Base-by-base conservation (phyloP, 2,113 vertebrate genomes). In the Girardinichthys multiradiatus region DNA sequence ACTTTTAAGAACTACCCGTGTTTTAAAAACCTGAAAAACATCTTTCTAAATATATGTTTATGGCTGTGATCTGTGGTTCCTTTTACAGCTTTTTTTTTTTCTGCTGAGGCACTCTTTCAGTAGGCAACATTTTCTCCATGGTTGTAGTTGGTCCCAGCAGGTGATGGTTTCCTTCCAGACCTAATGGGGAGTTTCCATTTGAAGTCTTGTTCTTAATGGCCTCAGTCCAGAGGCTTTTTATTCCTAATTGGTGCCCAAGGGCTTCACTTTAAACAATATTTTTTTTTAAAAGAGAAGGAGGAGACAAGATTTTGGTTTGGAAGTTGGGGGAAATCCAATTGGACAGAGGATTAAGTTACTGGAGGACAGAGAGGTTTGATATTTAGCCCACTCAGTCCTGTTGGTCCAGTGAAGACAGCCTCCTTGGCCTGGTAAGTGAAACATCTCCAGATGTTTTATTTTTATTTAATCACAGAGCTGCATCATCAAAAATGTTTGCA, bases 181-280 rank as follows among this genome's bases (percentile, higher is more conserved):
- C 89, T 90, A 87, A 92, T 87, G 72, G 82, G 85, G 77, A 76
- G 57, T 88, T 90, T 92, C 86, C 87, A 86, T 91, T 90, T 91
- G 89, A 90, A 91, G 89, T 89, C 74, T 80, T 79, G 48, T 31
- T 71, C 69, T 92, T 94, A 91, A 93, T 79, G 78, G 80, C 80
- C 73, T 62, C 68, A 68, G 64, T 77, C 74, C 70, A 31, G 77
- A 72, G 70, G 68, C 78, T 83, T 82, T 90, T 86, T 73, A 74
- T 83, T 71, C 75, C 26, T 91, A 88, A 94, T 91, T 84, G 88
- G 88, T 79, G 73, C 87, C 86, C 72, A 83, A 84, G 82, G 48
- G 86, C 76, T 76, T 65, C 70, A 54, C 81, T 83, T 89, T 80
- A 90, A 90, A 86, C 8, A 0, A 31, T 72, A 76, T 77, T 81